phyloP scores from a whole-genome alignment of 2,113 vertebrate species.

The Cacatua alba region DNA sequence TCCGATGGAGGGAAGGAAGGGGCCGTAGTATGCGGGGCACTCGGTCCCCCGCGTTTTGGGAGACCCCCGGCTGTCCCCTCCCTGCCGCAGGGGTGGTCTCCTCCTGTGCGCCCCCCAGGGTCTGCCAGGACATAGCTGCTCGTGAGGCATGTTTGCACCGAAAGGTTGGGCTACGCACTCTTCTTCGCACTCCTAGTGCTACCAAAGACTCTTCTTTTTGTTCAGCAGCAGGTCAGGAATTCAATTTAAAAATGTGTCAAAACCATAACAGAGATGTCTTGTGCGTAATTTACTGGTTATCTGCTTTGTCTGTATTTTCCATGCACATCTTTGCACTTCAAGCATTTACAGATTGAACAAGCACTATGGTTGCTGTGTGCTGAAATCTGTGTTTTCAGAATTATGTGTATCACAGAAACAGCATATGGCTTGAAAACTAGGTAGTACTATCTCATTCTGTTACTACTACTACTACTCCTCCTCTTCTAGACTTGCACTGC shows the following conservation, averaged over 20 bases:
- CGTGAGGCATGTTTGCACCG: fast-evolving
- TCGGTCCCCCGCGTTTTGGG: fast-evolving
- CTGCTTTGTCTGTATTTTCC: neutral
- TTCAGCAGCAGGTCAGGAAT: neutral
- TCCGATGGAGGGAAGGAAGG: no score
- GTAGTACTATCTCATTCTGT: neutral
- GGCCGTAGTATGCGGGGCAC: fast-evolving
- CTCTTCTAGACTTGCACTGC: neutral
- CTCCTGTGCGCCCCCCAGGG: no score
- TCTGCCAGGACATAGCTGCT: neutral
- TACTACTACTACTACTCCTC: neutral
- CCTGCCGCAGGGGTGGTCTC: fast-evolving
- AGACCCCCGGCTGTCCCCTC: fast-evolving
- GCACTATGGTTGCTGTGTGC: fast-evolving
- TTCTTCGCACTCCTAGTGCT: fast-evolving
- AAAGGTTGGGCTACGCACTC: fast-evolving
- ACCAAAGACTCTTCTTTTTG: neutral
- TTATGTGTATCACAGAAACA: fast-evolving
- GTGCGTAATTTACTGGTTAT: fast-evolving
- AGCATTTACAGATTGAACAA: neutral
- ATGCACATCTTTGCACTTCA: fast-evolving
- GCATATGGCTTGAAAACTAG: neutral
- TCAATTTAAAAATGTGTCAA: neutral
- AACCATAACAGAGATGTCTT: fast-evolving
- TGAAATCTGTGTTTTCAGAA: neutral